These are phyloP conservation scores for Horisme vitalbata DNA, from an alignment of 2,888 invertebrate genomes.

Conservation along the genomic window DNA sequence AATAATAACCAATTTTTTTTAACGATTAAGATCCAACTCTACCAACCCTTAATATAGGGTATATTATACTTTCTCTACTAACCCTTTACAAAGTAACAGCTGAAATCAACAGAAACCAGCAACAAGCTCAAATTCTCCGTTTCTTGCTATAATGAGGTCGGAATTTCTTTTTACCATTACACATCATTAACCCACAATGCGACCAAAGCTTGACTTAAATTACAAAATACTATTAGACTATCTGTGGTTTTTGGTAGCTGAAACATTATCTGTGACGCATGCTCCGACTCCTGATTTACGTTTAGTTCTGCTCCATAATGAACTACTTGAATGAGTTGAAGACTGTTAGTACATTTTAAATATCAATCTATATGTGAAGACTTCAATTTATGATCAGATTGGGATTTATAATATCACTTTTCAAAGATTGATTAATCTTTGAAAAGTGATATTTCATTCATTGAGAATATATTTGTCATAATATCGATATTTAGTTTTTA, in stretches of 20 bases:
- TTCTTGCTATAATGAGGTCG: slow-evolving; percentile 23
- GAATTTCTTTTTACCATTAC: slow-evolving; percentile 32
- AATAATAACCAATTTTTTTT: no score
- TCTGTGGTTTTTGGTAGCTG: slow-evolving; percentile 59
- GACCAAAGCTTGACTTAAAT: slow-evolving; percentile 30
- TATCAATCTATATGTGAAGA: no score
- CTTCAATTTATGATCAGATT: no score
- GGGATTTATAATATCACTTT: no score
- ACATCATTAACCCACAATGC: slow-evolving; percentile 46
- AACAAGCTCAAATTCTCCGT: slow-evolving; percentile 2
- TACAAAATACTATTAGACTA: slow-evolving; percentile 39
- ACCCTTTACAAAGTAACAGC: no score
- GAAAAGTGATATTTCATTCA: no score
- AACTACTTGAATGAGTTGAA: slow-evolving; percentile 31
- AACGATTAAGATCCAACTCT: no score
- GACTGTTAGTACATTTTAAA: neutral
- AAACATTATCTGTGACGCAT: slow-evolving; percentile 72
- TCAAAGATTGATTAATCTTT: no score
- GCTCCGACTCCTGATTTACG: slow-evolving; percentile 50
- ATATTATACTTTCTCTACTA: no score
- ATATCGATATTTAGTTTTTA: no score
- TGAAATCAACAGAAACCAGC: neutral
- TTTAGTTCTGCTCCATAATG: slow-evolving; percentile 68
- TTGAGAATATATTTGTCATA: no score
- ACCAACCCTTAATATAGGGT: no score